Base-by-base conservation (phyloP, 1,140 invertebrate genomes). In the Plectrocnemia conspersa region DNA sequence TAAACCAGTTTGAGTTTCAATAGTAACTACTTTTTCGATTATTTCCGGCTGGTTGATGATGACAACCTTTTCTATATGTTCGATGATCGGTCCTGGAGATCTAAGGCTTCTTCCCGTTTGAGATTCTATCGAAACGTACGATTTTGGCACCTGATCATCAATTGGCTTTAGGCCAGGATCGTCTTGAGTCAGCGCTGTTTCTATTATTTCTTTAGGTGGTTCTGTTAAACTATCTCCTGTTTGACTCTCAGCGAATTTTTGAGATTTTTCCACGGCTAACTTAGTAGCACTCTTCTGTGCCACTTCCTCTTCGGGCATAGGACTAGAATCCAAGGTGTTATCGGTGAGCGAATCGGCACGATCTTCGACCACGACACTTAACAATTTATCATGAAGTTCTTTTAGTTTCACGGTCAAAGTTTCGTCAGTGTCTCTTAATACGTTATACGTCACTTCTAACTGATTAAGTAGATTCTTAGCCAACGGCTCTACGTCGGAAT, bases 241-340 rank as follows among this genome's bases (percentile, higher is more conserved):
- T n/a, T n/a, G n/a, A n/a, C n/a, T n/a, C n/a, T n/a, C n/a, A n/a
- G 63, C 57, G 44, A 63, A 63, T 32, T 64, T 58, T 54, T 62
- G 55, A 5, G 62, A 49, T 23, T 59, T 50, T 50, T 63, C 63
- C 0, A 50, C 54, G 15, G 56, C 54, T 2, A 56, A 33, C 25
- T 55, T 35, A 35, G 45, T 32, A 32, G 41, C 19, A 33, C 22
- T 25, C 25, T 61, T 61, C 2, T 46, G 24, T 11, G 45, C 19
- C 13, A 49, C 23, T 55, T 61, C 72, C 69, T 82, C 80, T 65
- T 80, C 75, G 13, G 79, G 78, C 77, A 81, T 80, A 56, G 79
- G 79, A 38, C 74, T 77, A 16, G 79, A 81, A 64, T 80, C 78
- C 42, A 82, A 71, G 13, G 80, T 81, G 55, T 77, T 75, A 62